Evolutionary conservation across 64 coral and sea anemone genomes (phyloP), one percentile per base, ranked within the genome.

Genomic region (Astreopora myriophthalma): DNA sequence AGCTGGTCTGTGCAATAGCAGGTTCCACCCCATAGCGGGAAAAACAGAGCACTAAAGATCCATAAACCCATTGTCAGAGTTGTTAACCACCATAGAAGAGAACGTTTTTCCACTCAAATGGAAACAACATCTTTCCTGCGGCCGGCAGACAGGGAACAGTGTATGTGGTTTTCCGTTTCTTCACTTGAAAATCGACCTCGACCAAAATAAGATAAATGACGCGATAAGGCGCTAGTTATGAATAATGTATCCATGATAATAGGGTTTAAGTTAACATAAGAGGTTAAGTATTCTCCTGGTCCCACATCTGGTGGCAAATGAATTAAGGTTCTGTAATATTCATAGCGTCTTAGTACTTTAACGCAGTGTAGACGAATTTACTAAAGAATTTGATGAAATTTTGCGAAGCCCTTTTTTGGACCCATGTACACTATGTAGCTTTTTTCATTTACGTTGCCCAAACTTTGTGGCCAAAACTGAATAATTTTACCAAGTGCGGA

Each of bases 171-270:
- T n/a, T n/a, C n/a, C n/a, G n/a, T n/a, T 37, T 73, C 2, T 73
- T 73, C 9, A 22, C 70, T 73, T 35, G 17, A 73, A 73, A 37
- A 36, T 73, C 9, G 23, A 8, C 57, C 79, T 34, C 58, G 57
- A 64, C 22, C 79, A 83, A 51, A 36, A 5, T 55, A 34, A 34
- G 27, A 34, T 39, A 36, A 83, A 25, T 83, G 79, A 83, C 30
- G 57, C 58, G 79, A 83, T 83, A 20, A 64, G 79, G 23, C 57
- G 79, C 20, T 65, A 16, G 79, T 83, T 9, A 83, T 83, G 34
- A 83, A 83, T 83, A 64, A 83, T 83, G 31, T 3, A 78, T n/a
- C n/a, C n/a, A 25, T 13, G 13, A 25, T 78, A 10, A 10, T 12
- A 6, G 38, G 75, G 44, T 5, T 78, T 16, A 52, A 78, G 40